Conservation (phyloP, 2,888 invertebrate genomes). For the Stenodema calcarata region DNA sequence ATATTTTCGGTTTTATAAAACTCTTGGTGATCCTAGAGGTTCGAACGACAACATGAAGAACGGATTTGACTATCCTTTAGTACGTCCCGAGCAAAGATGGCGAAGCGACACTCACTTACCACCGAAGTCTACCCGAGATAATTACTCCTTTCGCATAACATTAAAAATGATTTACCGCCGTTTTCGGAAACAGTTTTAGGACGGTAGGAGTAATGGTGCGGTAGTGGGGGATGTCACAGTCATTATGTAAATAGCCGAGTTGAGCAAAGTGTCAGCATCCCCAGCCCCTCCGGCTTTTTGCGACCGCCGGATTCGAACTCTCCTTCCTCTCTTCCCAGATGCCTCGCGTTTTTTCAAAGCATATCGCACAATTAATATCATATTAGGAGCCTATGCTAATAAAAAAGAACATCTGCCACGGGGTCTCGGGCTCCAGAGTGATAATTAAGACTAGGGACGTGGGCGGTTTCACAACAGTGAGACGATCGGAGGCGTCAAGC, state of each 20-base stretch:
- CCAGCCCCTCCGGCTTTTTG: conserved; percentile 36
- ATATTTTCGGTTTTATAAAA: no score
- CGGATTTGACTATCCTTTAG: not conserved
- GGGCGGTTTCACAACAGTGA: not conserved
- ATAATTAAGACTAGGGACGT: conserved; percentile 19
- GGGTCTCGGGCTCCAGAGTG: not conserved
- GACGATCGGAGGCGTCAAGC: not conserved
- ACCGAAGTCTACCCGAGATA: not conserved
- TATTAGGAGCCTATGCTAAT: conserved; percentile 53
- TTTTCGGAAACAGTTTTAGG: conserved; percentile 39
- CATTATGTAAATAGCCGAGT: conserved; percentile 56
- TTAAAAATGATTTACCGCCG: conserved; percentile 46
- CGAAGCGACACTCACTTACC: not conserved
- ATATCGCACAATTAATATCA: conserved; percentile 58
- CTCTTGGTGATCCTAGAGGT: no score
- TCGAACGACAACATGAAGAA: not conserved
- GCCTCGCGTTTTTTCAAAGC: conserved; percentile 53
- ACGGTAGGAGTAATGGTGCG: conserved; percentile 25
- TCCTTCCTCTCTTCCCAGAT: conserved; percentile 40
- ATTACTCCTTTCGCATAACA: conserved; percentile 41
- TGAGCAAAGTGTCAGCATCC: conserved; percentile 53
- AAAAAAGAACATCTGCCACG: conserved; percentile 7
- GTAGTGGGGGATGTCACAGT: conserved; percentile 52
- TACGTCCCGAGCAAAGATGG: not conserved
- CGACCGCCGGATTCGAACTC: conserved; percentile 18